Conservation (phyloP, 2,888 invertebrate species). For the Coenonympha glycerion region DNA sequence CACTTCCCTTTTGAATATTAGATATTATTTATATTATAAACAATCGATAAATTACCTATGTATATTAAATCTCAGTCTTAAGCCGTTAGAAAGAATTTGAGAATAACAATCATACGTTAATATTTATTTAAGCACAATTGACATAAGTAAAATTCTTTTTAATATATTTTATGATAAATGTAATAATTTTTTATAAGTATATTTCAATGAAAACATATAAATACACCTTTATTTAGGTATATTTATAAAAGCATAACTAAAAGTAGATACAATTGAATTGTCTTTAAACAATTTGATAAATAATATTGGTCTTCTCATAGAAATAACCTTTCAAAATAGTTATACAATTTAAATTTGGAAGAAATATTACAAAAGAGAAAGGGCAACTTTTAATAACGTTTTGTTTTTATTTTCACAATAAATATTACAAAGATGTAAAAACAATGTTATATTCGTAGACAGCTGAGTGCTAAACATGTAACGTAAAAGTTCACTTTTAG, state of each 20-base stretch:
- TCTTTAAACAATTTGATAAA: too few species aligned
- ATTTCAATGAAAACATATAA: not conserved
- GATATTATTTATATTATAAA: constrained; percentile 5
- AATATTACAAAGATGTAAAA: not conserved
- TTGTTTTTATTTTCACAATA: not conserved
- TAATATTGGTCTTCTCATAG: too few species aligned
- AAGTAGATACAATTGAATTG: too few species aligned
- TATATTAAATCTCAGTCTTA: constrained; percentile 25
- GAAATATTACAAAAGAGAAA: not conserved
- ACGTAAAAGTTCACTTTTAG: not conserved
- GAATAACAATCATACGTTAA: constrained; percentile 15
- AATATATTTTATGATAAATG: constrained; percentile 1
- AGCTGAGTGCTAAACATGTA: not conserved
- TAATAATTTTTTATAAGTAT: too few species aligned
- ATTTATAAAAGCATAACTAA: too few species aligned
- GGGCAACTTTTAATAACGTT: not conserved
- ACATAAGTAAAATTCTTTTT: constrained; percentile 12
- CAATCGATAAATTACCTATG: constrained; percentile 14
- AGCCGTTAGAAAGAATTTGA: constrained; percentile 24
- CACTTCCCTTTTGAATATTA: constrained; percentile 3
- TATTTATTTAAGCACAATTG: constrained; percentile 18
- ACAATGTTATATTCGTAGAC: not conserved
- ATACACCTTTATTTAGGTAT: too few species aligned
- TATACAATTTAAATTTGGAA: not conserved
- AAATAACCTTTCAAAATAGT: not conserved